Base-by-base conservation (phyloP, 2,113 vertebrate species). In the Desmodus rotundus region DNA sequence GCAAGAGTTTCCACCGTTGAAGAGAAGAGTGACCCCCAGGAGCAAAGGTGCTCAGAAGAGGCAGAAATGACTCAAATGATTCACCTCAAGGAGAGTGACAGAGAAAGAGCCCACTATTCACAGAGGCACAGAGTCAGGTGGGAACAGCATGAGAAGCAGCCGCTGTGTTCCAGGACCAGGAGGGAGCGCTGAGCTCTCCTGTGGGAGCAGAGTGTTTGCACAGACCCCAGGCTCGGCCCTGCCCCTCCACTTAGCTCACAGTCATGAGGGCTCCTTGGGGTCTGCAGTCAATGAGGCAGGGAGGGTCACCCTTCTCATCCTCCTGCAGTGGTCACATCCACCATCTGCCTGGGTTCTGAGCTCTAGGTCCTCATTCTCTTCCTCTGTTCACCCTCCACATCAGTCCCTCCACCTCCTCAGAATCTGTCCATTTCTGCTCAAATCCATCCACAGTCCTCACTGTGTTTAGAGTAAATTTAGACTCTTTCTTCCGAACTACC, bases 301-400 rank as follows among this genome's bases (percentile, higher is more conserved):
- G 12, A 56, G 36, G 19, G 38, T 87, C 19, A 19, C 12, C 54
- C 15, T 56, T 38, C 76, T 24, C 3, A 8, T 4, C 17, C 52
- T 24, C 4, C 28, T 4, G n/a, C 22, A 26, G n/a, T 3, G 0
- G 2, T 38, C 24, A 26, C 5, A 16, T 17, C 54, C 33, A 36
- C 16, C 22, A 8, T 4, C 22, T 17, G 16, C 72, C 15, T 36
- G 31, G 22, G 1, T 45, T 65, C 72, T 77, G 33, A 77, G 22
- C 0, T 28, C 2, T 31, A 45, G 2, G 22, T 8, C 19, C 36
- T 58, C 28, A n/a, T 8, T 47, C 14, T 16, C 22, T 8, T 50
- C 15, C 50, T 1, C 56, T 28, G 24, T 14, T 50, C 10, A 61
- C 16, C 6, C 43, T 77, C 56, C 72, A 36, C 16, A 50, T 47